Evolutionary conservation across 2,888 invertebrate genomes (phyloP).

Genomic region (Euplagia quadripunctaria): DNA sequence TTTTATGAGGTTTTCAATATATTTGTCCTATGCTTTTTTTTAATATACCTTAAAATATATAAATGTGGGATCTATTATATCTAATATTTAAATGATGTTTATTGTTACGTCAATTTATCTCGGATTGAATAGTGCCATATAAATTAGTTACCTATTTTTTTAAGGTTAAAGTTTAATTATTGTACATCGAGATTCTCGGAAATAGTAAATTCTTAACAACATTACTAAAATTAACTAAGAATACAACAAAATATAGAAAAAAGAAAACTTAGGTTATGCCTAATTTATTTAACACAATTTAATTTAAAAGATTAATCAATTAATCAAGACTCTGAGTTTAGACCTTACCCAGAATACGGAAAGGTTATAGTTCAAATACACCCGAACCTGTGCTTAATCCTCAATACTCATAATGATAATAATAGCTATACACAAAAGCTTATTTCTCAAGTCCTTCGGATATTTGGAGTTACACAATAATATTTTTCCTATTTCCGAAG

Average conservation of each 20-base stretch:
- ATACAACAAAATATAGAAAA: too few relatives aligned
- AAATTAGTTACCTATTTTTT: too few relatives aligned
- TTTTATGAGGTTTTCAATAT: conserved; percentile 13
- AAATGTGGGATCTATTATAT: neutral
- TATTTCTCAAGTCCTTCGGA: conserved; percentile 33
- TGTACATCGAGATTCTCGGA: too few relatives aligned
- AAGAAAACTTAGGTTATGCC: too few relatives aligned
- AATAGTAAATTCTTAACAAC: too few relatives aligned
- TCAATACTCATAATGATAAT: conserved; percentile 3
- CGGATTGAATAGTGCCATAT: too few relatives aligned
- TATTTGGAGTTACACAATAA: conserved; percentile 55
- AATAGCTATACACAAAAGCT: conserved; percentile 13
- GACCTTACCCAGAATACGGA: too few relatives aligned
- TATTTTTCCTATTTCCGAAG: conserved; percentile 70
- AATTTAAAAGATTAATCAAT: too few relatives aligned
- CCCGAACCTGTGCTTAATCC: neutral
- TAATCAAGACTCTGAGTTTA: too few relatives aligned
- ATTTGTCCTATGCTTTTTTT: neutral
- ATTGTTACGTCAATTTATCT: neutral
- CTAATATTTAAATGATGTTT: neutral
- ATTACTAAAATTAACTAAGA: too few relatives aligned
- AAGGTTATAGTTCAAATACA: neutral
- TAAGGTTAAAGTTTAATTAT: too few relatives aligned
- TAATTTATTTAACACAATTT: too few relatives aligned
- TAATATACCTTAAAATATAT: neutral